Evolutionary conservation across 1,140 invertebrate genomes (phyloP).

Genomic region (Lepidurus apus): DNA sequence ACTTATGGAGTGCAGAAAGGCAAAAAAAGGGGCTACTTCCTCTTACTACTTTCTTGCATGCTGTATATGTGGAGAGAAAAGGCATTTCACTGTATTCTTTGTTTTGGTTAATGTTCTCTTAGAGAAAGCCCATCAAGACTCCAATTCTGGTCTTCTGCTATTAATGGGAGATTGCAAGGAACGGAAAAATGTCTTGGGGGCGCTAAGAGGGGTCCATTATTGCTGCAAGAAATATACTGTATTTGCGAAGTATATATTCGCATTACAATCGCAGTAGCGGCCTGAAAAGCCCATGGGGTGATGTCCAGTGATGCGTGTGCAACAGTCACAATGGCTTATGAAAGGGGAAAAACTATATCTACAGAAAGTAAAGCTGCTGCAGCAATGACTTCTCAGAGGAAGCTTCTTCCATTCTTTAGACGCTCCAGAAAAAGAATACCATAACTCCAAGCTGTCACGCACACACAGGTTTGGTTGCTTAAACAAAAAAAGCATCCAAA

Average conservation of each 20-base stretch:
- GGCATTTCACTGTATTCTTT: neutral
- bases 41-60: neutral
- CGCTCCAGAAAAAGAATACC: neutral
- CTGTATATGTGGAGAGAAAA: neutral
- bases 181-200: too few relatives aligned
- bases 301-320: neutral
- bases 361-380: neutral
- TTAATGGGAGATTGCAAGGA: too few relatives aligned
- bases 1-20: neutral
- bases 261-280: too few relatives aligned
- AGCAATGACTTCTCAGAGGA: neutral
- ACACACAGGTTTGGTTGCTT: slow-evolving; percentile 4
- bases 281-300: too few relatives aligned
- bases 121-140: too few relatives aligned
- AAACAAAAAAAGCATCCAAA: neutral
- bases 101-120: too few relatives aligned
- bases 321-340: neutral
- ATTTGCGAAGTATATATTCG: too few relatives aligned
- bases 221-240: too few relatives aligned
- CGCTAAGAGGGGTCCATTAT: too few relatives aligned
- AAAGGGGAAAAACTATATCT: neutral
- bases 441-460: slow-evolving; percentile 21
- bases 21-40: neutral
- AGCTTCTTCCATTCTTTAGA: slow-evolving; percentile 3
- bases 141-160: too few relatives aligned